Base-by-base conservation (phyloP, 2,113 vertebrate species). In the Anas platyrhynchos region DNA sequence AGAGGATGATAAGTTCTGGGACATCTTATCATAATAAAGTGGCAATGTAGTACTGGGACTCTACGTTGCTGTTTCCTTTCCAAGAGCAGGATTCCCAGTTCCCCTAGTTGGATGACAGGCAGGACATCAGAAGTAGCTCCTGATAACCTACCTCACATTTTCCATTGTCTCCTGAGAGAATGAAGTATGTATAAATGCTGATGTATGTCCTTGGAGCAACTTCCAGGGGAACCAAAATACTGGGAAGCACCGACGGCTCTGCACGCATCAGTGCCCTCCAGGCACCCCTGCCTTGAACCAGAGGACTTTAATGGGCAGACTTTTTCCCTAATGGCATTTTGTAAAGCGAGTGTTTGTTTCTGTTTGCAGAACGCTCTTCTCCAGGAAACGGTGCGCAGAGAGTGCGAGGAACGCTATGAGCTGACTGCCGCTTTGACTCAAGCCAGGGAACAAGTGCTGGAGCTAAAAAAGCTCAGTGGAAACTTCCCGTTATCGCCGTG, bases 391-490 rank as follows among this genome's bases (percentile, higher is more conserved):
- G 99, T 99, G 56, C 98, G 98, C 36, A 97, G 97, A 48, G 99
- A 99, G 97, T 99, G 99, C 83, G 98, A 98, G 97, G 99, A 99
- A 95, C 98, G 99, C 93, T 98, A 97, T 88, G 98, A 98, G 89
- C 98, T 99, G 90, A 99, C 98, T 1, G 98, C 98, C 43, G 98
- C 98, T 23, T 94, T 99, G 95, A 95, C 97, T 91, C 97, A 94
- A 65, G 98, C 98, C 88, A 97, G 97, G 56, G 98, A 98, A 73
- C 98, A 99, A 97, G 98, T 99, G 26, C 94, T 97, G 94, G 94
- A 96, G 78, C 97, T 98, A 17, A 96, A 89, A 78, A 96, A 91
- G 75, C 89, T 91, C 31, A 59, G 65, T 11, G 97, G 96, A 83
- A 93, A 88, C 78, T 95, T 95, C 11, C 89, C 76, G 1, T 59